Evolutionary conservation across 2,888 invertebrate genomes (phyloP).

Genomic region (Trileptium ribeirensis): DNA sequence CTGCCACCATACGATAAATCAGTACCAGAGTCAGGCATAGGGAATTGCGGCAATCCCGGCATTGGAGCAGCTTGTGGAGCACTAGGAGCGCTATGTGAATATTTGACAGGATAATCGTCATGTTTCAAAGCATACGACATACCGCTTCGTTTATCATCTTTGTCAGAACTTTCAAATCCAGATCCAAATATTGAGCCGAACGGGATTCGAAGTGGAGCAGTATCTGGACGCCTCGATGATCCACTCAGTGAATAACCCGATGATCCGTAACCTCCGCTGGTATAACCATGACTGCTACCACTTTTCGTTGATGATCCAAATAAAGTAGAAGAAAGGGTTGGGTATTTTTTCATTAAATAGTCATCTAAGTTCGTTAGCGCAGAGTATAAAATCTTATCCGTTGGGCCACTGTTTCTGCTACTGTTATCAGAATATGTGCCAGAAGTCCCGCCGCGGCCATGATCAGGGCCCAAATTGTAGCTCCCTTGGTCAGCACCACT

Average conservation of each 20-base stretch:
- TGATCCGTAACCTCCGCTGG: neutral
- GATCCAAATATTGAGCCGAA: neutral
- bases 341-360: neutral
- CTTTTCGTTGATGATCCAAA: neutral
- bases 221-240: neutral
- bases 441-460: neutral
- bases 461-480: neutral
- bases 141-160: neutral
- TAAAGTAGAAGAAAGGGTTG: neutral
- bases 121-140: neutral
- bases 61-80: neutral
- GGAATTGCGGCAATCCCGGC: neutral
- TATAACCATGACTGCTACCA: neutral
- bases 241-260: neutral
- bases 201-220: neutral
- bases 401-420: neutral
- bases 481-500: too few relatives aligned
- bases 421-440: neutral
- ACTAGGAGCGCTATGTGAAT: neutral
- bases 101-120: neutral
- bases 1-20: neutral
- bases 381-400: neutral
- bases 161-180: neutral
- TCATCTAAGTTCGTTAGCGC: neutral
- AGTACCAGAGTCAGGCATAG: neutral